phyloP scores from a whole-genome alignment of 2,888 invertebrate genomes.

The Pristionchus fissidentatus region DNA sequence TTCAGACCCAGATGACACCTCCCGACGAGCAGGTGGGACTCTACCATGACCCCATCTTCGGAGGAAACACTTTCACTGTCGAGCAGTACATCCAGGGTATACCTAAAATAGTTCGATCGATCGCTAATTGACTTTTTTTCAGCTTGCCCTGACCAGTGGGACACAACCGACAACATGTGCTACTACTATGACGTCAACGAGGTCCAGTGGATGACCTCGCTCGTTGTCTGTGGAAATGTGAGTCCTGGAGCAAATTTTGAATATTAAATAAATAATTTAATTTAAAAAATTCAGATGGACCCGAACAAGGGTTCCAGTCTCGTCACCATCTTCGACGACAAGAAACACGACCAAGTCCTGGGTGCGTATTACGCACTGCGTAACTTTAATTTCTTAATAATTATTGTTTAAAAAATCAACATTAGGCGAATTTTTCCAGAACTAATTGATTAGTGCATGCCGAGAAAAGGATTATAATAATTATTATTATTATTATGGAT shows the following conservation, averaged over 20 bases:
- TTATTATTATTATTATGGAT: too few species aligned
- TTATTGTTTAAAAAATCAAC: too few species aligned
- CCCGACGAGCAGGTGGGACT: not conserved
- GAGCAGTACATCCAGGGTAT: slow-evolving; percentile 41
- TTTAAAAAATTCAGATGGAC: not conserved
- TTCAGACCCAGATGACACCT: not conserved
- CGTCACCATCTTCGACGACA: slow-evolving; percentile 56
- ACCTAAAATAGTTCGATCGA: not conserved
- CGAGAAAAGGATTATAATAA: too few species aligned
- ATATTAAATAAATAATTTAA: too few species aligned
- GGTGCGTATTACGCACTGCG: slow-evolving; percentile 47
- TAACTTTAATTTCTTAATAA: too few species aligned
- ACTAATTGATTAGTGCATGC: too few species aligned
- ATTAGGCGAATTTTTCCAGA: too few species aligned
- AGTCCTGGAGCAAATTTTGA: too few species aligned
- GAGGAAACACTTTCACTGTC: not conserved
- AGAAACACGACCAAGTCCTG: slow-evolving; percentile 50
- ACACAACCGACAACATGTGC: slow-evolving; percentile 1
- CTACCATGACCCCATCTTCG: slow-evolving; percentile 6
- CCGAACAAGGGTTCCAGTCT: slow-evolving; percentile 46
- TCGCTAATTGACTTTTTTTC: too few species aligned
- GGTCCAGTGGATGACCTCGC: slow-evolving; percentile 7
- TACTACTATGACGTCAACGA: not conserved
- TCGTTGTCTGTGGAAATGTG: slow-evolving; percentile 27
- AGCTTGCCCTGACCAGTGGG: slow-evolving; percentile 31